Evolutionary conservation across 2,797 vertebrate species (phyloP).

Genomic region (Tamandua tetradactyla): DNA sequence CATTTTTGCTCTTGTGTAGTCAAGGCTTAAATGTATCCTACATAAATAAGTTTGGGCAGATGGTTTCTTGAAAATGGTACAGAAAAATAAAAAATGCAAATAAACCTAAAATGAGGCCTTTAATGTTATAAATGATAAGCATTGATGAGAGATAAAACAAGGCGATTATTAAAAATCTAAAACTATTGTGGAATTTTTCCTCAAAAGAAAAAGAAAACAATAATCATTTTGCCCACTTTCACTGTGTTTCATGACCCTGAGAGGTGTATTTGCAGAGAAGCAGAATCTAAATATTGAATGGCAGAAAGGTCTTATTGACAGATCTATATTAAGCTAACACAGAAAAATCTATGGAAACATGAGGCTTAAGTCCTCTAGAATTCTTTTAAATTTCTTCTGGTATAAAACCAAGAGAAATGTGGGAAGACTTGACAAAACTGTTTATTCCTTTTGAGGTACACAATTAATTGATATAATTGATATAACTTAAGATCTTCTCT

Average conservation of each 20-base stretch:
- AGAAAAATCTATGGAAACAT: constrained; percentile 7
- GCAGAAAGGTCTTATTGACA: constrained; percentile 42
- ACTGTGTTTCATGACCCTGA: background rate
- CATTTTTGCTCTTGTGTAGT: background rate
- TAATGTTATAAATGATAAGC: background rate
- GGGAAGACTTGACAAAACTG: background rate
- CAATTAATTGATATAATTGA: background rate
- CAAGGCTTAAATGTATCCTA: background rate
- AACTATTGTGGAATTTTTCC: background rate
- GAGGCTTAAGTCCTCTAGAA: constrained; percentile 43
- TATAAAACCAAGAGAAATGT: background rate
- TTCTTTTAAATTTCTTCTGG: constrained; percentile 30
- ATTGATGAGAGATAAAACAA: background rate
- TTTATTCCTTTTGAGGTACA: constrained; percentile 8
- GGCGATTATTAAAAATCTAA: constrained; percentile 38
- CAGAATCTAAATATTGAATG: constrained; percentile 66
- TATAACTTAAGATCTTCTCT: background rate
- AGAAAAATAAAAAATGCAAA: background rate
- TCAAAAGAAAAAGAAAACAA: background rate
- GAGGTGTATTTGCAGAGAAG: constrained; percentile 38
- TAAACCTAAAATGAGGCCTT: background rate
- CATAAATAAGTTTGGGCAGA: background rate
- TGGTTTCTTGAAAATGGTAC: background rate
- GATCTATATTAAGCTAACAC: constrained; percentile 40
- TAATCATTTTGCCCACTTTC: background rate